phyloP scores from a whole-genome alignment of 2,797 vertebrate genomes.

The Mormyrus hasselquistii region DNA sequence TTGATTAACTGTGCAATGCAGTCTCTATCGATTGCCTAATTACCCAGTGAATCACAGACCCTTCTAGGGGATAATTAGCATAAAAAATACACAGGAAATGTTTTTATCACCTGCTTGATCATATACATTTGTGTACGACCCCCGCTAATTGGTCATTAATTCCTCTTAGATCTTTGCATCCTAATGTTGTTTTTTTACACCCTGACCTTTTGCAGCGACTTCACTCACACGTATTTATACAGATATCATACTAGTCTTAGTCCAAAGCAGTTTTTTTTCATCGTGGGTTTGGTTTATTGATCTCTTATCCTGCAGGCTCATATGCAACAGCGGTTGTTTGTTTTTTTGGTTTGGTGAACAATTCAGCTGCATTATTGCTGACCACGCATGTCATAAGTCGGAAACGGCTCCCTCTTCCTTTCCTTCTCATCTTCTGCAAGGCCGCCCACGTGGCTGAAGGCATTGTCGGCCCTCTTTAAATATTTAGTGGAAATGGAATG shows the following conservation, averaged over 20 bases:
- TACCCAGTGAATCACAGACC: slow-evolving; percentile 31
- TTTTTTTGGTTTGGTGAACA: neutral
- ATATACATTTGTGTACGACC: neutral
- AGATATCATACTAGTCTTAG: neutral
- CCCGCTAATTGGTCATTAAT: neutral
- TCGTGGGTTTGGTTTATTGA: neutral
- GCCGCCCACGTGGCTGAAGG: slow-evolving; percentile 54
- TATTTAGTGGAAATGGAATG: slow-evolving; percentile 51
- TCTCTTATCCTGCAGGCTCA: neutral
- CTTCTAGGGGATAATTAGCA: slow-evolving; percentile 31
- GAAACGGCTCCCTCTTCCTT: slow-evolving; percentile 41
- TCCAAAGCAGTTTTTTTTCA: neutral
- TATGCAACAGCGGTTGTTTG: neutral
- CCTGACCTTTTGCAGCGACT: neutral
- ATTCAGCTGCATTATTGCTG: neutral
- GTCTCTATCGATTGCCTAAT: slow-evolving; percentile 28
- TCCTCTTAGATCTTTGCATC: slow-evolving; percentile 35
- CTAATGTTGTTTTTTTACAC: neutral
- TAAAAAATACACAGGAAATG: slow-evolving; percentile 18
- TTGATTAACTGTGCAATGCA: slow-evolving; percentile 36
- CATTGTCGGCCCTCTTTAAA: slow-evolving; percentile 61
- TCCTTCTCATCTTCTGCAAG: slow-evolving; percentile 51
- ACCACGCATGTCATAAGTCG: neutral
- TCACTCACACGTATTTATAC: neutral
- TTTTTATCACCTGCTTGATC: neutral